phyloP scores from a whole-genome alignment of 2,113 vertebrate genomes.

The Solea senegalensis region DNA sequence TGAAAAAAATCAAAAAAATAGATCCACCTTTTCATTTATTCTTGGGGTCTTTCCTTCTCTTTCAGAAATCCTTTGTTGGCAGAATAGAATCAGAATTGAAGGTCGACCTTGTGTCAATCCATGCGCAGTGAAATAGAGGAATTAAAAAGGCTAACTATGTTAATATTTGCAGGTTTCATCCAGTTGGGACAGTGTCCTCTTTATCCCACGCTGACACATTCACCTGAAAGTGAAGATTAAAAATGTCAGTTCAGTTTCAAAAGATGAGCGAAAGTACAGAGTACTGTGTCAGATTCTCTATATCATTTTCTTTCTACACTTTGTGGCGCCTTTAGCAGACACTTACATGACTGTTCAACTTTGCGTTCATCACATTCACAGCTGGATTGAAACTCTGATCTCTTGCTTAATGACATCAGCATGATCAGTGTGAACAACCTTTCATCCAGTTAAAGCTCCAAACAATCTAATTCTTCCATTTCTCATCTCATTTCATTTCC shows the following conservation, averaged over 20 bases:
- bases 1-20: constrained; percentile 3
- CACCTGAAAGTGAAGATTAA: constrained; percentile 2
- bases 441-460: too few species aligned
- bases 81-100: constrained; percentile 61
- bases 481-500: too few species aligned
- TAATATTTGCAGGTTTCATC: constrained; percentile 30
- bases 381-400: too few species aligned
- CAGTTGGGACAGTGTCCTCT: background rate
- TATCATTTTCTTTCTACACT: too few species aligned
- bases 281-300: too few species aligned
- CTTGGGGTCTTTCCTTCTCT: background rate
- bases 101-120: constrained; percentile 56
- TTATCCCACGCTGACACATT: constrained; percentile 13
- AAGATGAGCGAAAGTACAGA: background rate
- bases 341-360: too few species aligned
- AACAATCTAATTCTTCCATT: too few species aligned
- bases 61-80: constrained; percentile 2
- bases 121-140: constrained; percentile 42
- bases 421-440: too few species aligned
- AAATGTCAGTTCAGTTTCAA: constrained; percentile 8
- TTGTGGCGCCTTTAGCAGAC: too few species aligned
- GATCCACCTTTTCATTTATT: background rate
- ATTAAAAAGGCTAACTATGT: constrained; percentile 52
- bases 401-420: too few species aligned
- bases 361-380: too few species aligned